A percentile compares a stretch with the other conserved stretches of the same genome.
These are phyloP conservation scores for Mesopsocus fuscifrons DNA, from an alignment of 2,888 invertebrate genomes.

Conservation along the genomic window DNA sequence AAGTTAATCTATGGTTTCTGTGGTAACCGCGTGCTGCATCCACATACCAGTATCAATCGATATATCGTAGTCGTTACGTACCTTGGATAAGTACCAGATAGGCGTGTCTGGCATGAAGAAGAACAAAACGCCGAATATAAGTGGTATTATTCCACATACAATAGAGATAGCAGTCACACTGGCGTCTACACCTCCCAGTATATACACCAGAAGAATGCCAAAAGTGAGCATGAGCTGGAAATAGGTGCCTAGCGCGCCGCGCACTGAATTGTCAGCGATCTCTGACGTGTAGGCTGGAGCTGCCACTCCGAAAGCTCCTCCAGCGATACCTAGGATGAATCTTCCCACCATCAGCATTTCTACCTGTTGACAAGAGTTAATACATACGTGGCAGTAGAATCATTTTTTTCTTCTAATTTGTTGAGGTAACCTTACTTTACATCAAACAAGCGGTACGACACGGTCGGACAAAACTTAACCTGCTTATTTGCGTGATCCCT, in stretches of 20 bases:
- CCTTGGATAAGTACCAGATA: conserved; percentile 43
- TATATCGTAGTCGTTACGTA: conserved; percentile 21
- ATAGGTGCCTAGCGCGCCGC: conserved; percentile 70
- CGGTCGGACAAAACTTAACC: too few relatives aligned
- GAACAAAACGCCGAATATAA: conserved; percentile 48
- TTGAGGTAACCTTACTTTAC: background rate
- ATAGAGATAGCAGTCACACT: conserved; percentile 37
- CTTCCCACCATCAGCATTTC: conserved; percentile 43
- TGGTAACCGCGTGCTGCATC: too few relatives aligned
- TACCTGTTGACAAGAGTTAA: conserved; percentile 21
- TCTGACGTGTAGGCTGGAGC: conserved; percentile 74
- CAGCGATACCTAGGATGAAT: conserved; percentile 51
- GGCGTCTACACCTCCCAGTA: conserved; percentile 31
- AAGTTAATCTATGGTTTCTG: too few relatives aligned
- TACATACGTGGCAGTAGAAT: too few relatives aligned
- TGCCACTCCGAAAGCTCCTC: conserved; percentile 64
- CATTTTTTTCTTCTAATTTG: background rate
- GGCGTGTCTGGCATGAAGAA: conserved; percentile 81
- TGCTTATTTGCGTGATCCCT: too few relatives aligned
- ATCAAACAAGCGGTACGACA: too few relatives aligned
- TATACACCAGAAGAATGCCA: conserved; percentile 63
- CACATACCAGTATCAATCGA: too few relatives aligned
- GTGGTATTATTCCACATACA: conserved; percentile 42
- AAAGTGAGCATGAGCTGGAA: conserved; percentile 72
- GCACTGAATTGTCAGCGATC: conserved; percentile 64